Percentiles rank a stretch among this genome's conserved stretches.
phyloP scores from a whole-genome alignment of 1,140 invertebrate genomes.

The Ceratina japonica region DNA sequence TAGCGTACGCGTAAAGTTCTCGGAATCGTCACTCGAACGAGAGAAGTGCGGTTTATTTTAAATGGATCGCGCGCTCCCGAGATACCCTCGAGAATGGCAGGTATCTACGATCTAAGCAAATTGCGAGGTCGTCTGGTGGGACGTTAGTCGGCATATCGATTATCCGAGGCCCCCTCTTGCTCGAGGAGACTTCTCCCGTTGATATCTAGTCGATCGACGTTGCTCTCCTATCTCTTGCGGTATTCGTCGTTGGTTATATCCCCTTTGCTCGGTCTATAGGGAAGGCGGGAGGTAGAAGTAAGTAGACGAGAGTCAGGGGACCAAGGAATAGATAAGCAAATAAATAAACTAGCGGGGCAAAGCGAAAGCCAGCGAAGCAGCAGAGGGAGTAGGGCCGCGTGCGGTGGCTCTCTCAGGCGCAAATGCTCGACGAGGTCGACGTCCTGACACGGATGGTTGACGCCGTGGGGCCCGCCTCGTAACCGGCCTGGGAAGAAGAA shows the following conservation, averaged over 20 bases:
- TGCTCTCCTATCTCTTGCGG: slow-evolving; percentile 40
- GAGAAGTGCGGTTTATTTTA: slow-evolving; percentile 33
- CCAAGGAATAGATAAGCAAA: slow-evolving; percentile 73
- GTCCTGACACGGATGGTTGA: slow-evolving; percentile 77
- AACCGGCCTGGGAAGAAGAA: slow-evolving; percentile 66
- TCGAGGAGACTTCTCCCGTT: slow-evolving; percentile 35
- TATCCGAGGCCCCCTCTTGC: slow-evolving; percentile 41
- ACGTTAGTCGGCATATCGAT: slow-evolving; percentile 57
- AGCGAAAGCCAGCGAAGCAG: slow-evolving; percentile 58
- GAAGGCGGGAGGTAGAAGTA: slow-evolving; percentile 5
- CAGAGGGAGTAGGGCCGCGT: slow-evolving; percentile 53
- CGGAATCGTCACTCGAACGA: neutral
- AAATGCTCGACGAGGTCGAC: slow-evolving; percentile 74
- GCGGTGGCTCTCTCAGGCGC: slow-evolving; percentile 66
- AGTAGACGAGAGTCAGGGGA: slow-evolving; percentile 28
- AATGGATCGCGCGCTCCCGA: neutral
- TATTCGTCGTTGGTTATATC: slow-evolving; percentile 46
- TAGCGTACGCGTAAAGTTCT: too few species aligned
- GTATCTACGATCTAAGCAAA: slow-evolving; percentile 63
- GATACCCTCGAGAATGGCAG: neutral
- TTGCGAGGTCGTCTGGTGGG: slow-evolving; percentile 53
- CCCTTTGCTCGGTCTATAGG: neutral
- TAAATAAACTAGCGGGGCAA: slow-evolving; percentile 71
- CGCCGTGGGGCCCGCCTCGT: slow-evolving; percentile 70
- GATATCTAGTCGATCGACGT: slow-evolving; percentile 52